These are phyloP conservation scores for Cyaniris semiargus DNA, from an alignment of 2,888 invertebrate species.

Conservation along the genomic window DNA sequence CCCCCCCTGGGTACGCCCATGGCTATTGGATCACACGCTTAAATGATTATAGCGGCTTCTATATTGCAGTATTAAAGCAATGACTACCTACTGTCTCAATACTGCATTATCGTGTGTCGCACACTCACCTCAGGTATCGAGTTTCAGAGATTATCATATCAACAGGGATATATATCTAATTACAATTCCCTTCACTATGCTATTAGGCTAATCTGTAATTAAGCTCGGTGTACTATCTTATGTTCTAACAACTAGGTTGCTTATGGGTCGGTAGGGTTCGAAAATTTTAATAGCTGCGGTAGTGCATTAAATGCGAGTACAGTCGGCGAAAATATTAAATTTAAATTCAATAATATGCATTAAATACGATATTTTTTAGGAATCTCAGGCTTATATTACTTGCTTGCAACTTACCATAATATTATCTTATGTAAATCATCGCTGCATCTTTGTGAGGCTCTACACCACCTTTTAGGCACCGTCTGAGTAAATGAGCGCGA, in stretches of 20 bases:
- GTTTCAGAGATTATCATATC: slow-evolving; percentile 30
- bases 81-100: neutral
- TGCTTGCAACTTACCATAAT: too few relatives aligned
- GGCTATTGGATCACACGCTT: too few relatives aligned
- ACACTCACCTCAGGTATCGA: slow-evolving; percentile 17
- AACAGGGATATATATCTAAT: slow-evolving; percentile 24
- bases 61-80: too few relatives aligned
- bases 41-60: too few relatives aligned
- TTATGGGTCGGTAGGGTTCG: neutral
- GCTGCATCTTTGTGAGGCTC: too few relatives aligned
- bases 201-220: slow-evolving; percentile 28
- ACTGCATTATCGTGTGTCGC: slow-evolving; percentile 7
- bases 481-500: too few relatives aligned
- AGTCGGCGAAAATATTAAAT: neutral
- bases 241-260: slow-evolving; percentile 6
- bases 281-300: neutral
- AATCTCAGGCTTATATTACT: too few relatives aligned
- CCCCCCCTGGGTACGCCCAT: too few relatives aligned
- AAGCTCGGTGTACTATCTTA: neutral
- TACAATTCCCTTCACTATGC: slow-evolving; percentile 29
- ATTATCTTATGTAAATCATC: too few relatives aligned
- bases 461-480: too few relatives aligned
- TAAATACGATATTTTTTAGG: too few relatives aligned
- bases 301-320: slow-evolving; percentile 9
- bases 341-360: too few relatives aligned